Percentiles rank a stretch among this genome's conserved stretches.
These are phyloP conservation scores for Syndactyla subalaris DNA, from an alignment of 2,797 vertebrate genomes.

Conservation along the genomic window DNA sequence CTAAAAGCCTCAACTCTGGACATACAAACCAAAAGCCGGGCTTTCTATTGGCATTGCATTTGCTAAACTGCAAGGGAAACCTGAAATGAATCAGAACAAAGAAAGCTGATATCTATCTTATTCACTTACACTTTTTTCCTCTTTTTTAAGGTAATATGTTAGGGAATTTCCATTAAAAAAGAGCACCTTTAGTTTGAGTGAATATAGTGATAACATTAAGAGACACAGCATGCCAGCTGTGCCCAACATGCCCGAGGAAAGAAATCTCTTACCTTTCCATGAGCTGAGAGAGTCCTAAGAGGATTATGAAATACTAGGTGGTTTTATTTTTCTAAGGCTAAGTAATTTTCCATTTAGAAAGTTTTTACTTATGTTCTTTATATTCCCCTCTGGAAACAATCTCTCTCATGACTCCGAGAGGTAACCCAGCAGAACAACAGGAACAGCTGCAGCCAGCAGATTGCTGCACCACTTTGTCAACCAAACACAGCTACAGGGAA, in stretches of 20 bases:
- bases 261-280: background rate
- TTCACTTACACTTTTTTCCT: background rate
- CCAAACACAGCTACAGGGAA: background rate
- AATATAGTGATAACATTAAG: background rate
- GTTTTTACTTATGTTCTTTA: background rate
- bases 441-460: background rate
- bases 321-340: background rate
- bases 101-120: background rate
- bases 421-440: background rate
- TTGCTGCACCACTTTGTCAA: background rate
- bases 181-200: background rate
- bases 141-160: background rate
- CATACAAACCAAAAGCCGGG: background rate
- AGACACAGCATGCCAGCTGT: background rate
- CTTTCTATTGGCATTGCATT: background rate
- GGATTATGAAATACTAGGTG: conserved; percentile 14
- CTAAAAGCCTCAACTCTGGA: background rate
- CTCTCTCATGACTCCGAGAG: background rate
- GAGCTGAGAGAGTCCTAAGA: background rate
- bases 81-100: background rate
- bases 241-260: background rate
- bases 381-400: background rate
- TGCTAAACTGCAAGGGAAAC: background rate
- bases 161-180: background rate
- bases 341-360: conserved; percentile 18